Percentiles rank a stretch among this genome's conserved stretches.
Evolutionary conservation across 1,140 invertebrate genomes (phyloP).

Genomic region (Zeugodacus cucurbitae): DNA sequence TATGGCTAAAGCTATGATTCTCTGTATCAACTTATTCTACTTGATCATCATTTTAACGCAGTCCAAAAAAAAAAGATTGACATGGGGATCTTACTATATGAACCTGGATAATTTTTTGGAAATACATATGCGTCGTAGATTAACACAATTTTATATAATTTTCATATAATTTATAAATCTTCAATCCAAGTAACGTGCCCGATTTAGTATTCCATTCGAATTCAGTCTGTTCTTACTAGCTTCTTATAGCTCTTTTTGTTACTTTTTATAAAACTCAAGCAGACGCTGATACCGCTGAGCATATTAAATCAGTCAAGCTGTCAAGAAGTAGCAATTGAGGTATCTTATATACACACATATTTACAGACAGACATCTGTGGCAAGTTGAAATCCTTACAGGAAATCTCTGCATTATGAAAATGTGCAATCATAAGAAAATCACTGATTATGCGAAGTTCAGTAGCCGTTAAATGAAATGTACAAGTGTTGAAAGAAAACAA

Average conservation of each 20-base stretch:
- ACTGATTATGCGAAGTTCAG: background rate
- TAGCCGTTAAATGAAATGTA: background rate
- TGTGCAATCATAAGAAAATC: background rate
- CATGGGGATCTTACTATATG: too few relatives aligned
- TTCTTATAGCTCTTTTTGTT: background rate
- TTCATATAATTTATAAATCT: too few relatives aligned
- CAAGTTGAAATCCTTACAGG: background rate
- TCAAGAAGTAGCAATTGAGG: background rate
- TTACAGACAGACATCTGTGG: background rate
- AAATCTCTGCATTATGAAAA: background rate
- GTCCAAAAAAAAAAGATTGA: too few relatives aligned
- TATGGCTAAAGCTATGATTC: too few relatives aligned
- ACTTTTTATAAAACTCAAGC: background rate
- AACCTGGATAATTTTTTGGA: too few relatives aligned
- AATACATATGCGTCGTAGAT: too few relatives aligned
- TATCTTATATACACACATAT: background rate
- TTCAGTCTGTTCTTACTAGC: too few relatives aligned
- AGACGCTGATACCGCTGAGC: background rate
- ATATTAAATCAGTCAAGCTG: background rate
- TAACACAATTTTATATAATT: too few relatives aligned
- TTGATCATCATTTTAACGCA: too few relatives aligned
- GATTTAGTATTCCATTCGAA: too few relatives aligned
- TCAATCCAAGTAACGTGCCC: too few relatives aligned
- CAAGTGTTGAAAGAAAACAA: background rate
- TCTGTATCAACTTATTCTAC: too few relatives aligned